Evolutionary conservation across 2,797 vertebrate genomes (phyloP).

Genomic region (Enteromius radiatus): DNA sequence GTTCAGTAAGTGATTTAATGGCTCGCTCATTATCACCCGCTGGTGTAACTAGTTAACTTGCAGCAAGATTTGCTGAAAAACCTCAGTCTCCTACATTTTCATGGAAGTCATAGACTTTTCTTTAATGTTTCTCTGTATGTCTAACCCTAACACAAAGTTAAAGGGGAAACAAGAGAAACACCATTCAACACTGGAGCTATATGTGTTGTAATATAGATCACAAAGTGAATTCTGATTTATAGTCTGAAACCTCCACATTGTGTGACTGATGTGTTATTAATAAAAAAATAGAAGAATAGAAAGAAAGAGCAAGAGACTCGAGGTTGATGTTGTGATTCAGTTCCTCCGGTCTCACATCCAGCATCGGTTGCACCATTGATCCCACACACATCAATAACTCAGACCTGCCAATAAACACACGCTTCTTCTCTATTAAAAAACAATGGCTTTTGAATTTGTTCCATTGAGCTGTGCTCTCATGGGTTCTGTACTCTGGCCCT

Average conservation of each 20-base stretch:
- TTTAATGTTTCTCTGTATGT: neutral
- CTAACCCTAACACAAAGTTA: neutral
- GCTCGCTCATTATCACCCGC: neutral
- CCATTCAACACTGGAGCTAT: neutral
- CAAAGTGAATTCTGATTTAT: conserved; percentile 5
- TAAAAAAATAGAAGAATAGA: neutral
- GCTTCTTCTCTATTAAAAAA: conserved; percentile 20
- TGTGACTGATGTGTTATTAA: neutral
- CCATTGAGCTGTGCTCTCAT: conserved; percentile 9
- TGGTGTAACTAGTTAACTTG: neutral
- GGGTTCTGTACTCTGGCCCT: conserved; percentile 17
- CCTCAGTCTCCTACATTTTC: neutral
- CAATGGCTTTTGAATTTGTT: conserved; percentile 30
- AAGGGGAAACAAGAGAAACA: neutral
- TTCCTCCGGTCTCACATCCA: conserved; percentile 34
- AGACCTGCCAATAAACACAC: conserved; percentile 14
- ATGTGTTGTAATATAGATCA: neutral
- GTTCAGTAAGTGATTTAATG: neutral
- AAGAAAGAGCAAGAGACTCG: neutral
- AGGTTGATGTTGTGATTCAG: conserved; percentile 25
- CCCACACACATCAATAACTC: conserved; percentile 28
- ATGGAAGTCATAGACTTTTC: neutral
- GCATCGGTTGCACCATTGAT: conserved; percentile 15
- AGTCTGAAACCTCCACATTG: neutral
- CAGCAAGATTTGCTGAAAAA: neutral